Percentiles rank a stretch among this genome's conserved stretches.
phyloP scores from a whole-genome alignment of 2,113 vertebrate genomes.

The Motacilla alba region DNA sequence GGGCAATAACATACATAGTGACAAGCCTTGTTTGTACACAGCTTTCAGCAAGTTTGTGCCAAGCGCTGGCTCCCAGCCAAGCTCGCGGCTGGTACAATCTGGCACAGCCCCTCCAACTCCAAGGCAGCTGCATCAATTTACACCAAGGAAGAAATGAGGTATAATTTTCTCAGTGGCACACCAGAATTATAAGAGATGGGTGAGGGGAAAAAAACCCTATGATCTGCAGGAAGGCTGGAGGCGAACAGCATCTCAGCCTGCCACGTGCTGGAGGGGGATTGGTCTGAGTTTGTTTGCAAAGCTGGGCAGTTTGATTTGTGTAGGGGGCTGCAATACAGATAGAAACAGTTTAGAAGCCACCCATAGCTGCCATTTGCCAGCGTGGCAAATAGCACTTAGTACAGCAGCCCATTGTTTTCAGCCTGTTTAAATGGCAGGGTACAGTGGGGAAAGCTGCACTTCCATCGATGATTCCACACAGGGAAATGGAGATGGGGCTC shows the following conservation, averaged over 20 bases:
- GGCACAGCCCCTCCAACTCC: neutral
- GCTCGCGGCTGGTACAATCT: neutral
- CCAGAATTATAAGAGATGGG: neutral
- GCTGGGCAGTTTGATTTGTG: neutral
- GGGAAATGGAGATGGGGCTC: neutral
- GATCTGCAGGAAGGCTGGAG: neutral
- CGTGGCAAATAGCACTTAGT: neutral
- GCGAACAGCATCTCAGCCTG: neutral
- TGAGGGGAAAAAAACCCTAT: fast-evolving
- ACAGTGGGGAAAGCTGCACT: neutral
- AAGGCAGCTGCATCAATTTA: constrained; percentile 30
- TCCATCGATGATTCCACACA: neutral
- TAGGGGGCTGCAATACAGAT: neutral
- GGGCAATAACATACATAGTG: constrained; percentile 34
- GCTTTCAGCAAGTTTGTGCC: constrained; percentile 34
- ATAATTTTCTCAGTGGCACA: constrained; percentile 23
- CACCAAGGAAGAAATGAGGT: constrained; percentile 2
- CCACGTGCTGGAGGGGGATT: neutral
- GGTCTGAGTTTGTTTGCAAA: fast-evolving
- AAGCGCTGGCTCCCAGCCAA: constrained; percentile 20
- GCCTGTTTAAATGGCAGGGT: neutral
- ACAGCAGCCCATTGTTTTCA: neutral
- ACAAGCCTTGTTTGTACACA: constrained; percentile 46
- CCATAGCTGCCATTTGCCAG: neutral
- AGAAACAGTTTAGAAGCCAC: neutral